Conservation (phyloP, 1,140 invertebrate species). For the Gonatopus flavifemur region DNA sequence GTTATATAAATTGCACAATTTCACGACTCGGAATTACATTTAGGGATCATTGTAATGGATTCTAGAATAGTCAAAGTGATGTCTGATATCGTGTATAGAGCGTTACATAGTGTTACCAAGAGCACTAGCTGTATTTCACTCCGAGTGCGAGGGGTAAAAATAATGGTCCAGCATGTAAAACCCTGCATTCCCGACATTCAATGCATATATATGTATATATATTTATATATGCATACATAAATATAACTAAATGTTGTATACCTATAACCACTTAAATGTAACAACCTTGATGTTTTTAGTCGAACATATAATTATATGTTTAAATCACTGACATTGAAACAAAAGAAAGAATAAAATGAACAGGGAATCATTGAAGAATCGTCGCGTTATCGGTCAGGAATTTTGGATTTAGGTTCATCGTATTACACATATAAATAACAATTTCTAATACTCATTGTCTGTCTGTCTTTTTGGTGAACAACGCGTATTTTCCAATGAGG, state of each 20-base stretch:
- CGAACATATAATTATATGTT: neutral
- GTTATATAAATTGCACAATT: no score
- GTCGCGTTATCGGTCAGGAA: no score
- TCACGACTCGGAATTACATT: no score
- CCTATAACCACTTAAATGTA: slow-evolving; percentile 47
- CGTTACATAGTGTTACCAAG: no score
- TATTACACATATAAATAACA: no score
- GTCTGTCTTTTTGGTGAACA: no score
- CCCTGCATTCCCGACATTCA: slow-evolving; percentile 42
- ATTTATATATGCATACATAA: slow-evolving; percentile 16
- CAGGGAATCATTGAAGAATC: neutral
- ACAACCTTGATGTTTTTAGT: slow-evolving; percentile 50
- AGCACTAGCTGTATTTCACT: slow-evolving; percentile 45
- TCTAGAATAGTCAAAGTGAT: no score
- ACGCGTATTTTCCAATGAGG: no score
- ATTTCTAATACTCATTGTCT: no score
- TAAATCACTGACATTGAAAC: neutral
- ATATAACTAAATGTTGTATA: slow-evolving; percentile 42
- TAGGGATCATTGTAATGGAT: no score
- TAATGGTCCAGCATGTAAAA: slow-evolving; percentile 47
- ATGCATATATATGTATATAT: slow-evolving; percentile 1
- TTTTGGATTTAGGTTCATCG: no score
- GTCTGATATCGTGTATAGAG: no score
- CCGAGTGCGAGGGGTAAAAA: slow-evolving; percentile 42
- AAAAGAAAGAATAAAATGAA: neutral